phyloP scores from a whole-genome alignment of 2,888 invertebrate species.

The Gnatocerus cornutus region DNA sequence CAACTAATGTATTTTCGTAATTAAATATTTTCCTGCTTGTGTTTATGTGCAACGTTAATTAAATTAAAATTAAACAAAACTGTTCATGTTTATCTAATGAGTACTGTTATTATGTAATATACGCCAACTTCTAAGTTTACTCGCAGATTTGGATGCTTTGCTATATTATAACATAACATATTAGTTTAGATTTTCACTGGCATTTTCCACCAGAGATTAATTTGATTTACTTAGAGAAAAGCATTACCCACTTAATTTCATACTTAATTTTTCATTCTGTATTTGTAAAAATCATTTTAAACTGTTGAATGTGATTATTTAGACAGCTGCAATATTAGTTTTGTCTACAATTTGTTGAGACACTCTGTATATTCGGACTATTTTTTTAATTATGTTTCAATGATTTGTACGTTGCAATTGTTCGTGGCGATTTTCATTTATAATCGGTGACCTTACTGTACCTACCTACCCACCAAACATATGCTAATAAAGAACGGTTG shows the following conservation, averaged over 20 bases:
- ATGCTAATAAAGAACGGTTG: slow-evolving; percentile 2
- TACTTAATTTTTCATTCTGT: no score
- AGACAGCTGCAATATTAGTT: no score
- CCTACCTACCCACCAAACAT: background rate
- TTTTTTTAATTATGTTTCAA: no score
- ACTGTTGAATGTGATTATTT: no score
- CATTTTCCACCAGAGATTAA: background rate
- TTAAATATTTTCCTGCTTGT: slow-evolving; percentile 38
- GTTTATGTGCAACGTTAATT: slow-evolving; percentile 42
- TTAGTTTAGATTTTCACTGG: background rate
- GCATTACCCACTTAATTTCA: slow-evolving; percentile 3
- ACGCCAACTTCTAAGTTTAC: slow-evolving; percentile 18
- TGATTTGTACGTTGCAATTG: no score
- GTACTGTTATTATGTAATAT: slow-evolving; percentile 35
- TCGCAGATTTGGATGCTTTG: background rate
- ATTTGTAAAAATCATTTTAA: no score
- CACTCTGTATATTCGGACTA: no score
- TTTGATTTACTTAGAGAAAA: background rate
- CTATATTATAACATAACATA: background rate
- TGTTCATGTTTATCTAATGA: slow-evolving; percentile 41
- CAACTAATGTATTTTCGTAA: slow-evolving; percentile 42
- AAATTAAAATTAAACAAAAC: slow-evolving; percentile 47
- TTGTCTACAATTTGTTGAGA: no score
- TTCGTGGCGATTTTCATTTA: no score
- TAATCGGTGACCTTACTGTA: no score